These are phyloP conservation scores for Nyctibius grandis DNA, from an alignment of 2,797 vertebrate species.

Conservation along the genomic window DNA sequence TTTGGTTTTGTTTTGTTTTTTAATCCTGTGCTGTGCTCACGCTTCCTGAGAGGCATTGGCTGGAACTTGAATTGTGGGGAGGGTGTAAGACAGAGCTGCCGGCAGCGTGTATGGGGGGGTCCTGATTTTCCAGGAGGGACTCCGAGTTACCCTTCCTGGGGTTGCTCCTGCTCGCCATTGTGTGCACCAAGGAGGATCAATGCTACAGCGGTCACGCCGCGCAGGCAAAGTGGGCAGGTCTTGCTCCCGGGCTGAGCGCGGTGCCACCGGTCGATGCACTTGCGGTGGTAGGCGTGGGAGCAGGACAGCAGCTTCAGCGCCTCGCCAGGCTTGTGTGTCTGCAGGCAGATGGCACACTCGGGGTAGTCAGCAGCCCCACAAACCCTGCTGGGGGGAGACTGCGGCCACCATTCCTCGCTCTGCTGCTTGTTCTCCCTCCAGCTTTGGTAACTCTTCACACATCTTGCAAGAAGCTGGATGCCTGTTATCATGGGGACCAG, in stretches of 20 bases:
- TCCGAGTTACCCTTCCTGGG: neutral
- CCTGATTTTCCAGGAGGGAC: neutral
- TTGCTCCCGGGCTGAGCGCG: slow-evolving; percentile 76
- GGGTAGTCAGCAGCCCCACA: slow-evolving; percentile 73
- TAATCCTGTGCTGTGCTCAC: neutral
- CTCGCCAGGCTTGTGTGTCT: slow-evolving; percentile 81
- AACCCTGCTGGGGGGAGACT: slow-evolving; percentile 39
- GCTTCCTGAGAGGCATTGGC: neutral
- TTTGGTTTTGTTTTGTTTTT: too few species aligned
- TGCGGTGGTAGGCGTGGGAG: slow-evolving; percentile 83
- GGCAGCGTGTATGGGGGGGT: fast-evolving
- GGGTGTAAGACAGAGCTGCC: neutral
- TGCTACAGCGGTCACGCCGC: fast-evolving
- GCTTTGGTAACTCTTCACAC: neutral
- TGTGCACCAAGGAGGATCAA: neutral
- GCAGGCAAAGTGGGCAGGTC: slow-evolving; percentile 83
- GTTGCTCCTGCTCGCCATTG: fast-evolving
- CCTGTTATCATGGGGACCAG: neutral
- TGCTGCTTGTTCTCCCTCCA: neutral
- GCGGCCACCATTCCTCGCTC: too few species aligned
- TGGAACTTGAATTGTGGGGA: neutral
- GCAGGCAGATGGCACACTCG: slow-evolving; percentile 89
- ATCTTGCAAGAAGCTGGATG: neutral
- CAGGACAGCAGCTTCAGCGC: slow-evolving; percentile 86
- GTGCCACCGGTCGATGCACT: slow-evolving; percentile 85